Base-by-base conservation (phyloP, 2,797 vertebrate genomes). In the Helicolenus hilgendorfi region DNA sequence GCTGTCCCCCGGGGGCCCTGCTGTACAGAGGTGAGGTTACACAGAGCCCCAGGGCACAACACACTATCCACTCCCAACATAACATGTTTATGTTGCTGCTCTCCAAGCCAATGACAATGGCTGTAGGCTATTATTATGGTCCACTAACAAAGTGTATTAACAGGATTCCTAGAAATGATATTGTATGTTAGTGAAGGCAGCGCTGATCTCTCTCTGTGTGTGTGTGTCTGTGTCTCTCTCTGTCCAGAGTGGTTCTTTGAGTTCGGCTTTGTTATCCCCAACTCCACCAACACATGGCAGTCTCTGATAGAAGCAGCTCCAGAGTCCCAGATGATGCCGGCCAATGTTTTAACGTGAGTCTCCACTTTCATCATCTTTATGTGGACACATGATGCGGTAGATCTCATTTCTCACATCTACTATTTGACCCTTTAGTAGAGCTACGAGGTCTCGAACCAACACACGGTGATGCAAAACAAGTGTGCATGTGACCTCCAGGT, bases 201-300 rank as follows among this genome's bases (percentile, higher is more conserved):
- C 41, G 24, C 59, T 89, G 29, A 79, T 18, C 29, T 63, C 6
- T 68, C 2, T n/a, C n/a, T n/a, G n/a, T n/a, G n/a, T 72, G 8
- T 72, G 10, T 60, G 26, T 88, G 5, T 72, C 5, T 77, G 4
- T 82, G 7, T 88, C n/a, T 83, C 24, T 83, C 24, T 41, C 13
- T 81, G 35, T 83, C 22, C 88, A 99, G 99, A 99, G 83, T 99
- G 99, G 99, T 99, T 99, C 97, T 99, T 99, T 94, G 99, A 99
- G 96, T 99, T 99, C 87, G 99, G 99, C 87, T 99, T 99, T 83
- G 99, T 99, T 92, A 99, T 99, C 90, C 99, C 99, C 60, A 99
- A 99, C 95, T 99, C 99, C 91, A 99, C 99, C 95, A 99, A 99
- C 97, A 99, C 99, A 80, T 99, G 99, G 99, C 99, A 99, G 96